These are phyloP conservation scores for Gymnothorax javanicus DNA, from an alignment of 2,797 vertebrate species.

Conservation along the genomic window DNA sequence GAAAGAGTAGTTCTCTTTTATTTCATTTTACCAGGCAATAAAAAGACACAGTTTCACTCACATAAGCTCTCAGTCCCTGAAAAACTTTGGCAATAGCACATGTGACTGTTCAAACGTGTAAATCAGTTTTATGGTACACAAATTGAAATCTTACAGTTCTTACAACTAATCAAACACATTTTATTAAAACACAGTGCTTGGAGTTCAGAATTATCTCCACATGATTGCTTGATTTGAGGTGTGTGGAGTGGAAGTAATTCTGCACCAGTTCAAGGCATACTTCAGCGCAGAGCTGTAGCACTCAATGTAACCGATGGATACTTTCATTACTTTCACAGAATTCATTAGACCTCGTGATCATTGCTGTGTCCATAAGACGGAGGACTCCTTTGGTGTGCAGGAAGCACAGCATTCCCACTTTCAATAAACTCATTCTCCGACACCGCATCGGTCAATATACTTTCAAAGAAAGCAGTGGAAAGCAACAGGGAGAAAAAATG, in stretches of 20 bases:
- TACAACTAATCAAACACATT: not conserved
- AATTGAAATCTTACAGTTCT: not conserved
- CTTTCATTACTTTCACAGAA: not conserved
- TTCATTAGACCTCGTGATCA: not conserved
- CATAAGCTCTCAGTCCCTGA: not conserved
- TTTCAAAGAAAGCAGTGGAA: not conserved
- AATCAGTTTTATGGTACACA: not conserved
- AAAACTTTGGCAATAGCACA: not conserved
- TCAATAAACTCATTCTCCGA: not conserved
- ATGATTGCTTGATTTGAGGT: constrained; percentile 1
- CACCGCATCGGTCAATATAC: not conserved
- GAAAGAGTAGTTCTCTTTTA: not conserved
- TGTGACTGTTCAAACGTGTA: constrained; percentile 11
- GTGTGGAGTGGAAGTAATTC: not conserved
- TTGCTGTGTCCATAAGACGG: not conserved
- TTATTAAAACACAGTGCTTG: not conserved
- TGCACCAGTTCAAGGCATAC: not conserved
- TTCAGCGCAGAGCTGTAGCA: not conserved
- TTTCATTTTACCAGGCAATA: not conserved
- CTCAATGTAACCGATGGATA: not conserved
- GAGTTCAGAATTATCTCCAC: not conserved
- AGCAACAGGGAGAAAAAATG: not conserved
- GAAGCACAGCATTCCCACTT: not conserved
- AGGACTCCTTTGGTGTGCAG: not conserved
- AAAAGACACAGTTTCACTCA: constrained; percentile 11